phyloP scores from a whole-genome alignment of 2,888 invertebrate genomes.

The Philereme vetulata region DNA sequence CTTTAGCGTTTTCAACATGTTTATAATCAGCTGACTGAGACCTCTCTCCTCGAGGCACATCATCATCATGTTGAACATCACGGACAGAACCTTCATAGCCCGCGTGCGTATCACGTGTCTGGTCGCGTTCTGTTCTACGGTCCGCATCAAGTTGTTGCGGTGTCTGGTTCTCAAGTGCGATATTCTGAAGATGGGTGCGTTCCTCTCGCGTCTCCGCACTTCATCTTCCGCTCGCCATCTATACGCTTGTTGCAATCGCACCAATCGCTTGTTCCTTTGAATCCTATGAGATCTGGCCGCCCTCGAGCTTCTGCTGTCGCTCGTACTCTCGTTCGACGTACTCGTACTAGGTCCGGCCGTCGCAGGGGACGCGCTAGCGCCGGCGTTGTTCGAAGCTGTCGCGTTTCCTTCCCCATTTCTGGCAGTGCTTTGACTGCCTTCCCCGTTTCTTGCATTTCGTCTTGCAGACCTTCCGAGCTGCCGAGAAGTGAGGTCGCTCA shows the following conservation, averaged over 20 bases:
- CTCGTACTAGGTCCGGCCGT: slow-evolving; percentile 16
- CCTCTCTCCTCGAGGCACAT: slow-evolving; percentile 77
- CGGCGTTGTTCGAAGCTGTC: slow-evolving; percentile 8
- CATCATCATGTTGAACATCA: slow-evolving; percentile 83
- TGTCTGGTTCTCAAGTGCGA: slow-evolving; percentile 55
- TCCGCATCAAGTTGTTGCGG: slow-evolving; percentile 63
- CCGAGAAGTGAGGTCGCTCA: slow-evolving; percentile 60
- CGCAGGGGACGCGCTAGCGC: slow-evolving; percentile 1
- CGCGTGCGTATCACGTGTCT: slow-evolving; percentile 78
- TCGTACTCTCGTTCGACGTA: slow-evolving; percentile 11
- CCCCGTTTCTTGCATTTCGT: slow-evolving; percentile 4
- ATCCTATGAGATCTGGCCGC: slow-evolving; percentile 16
- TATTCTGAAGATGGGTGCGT: slow-evolving; percentile 47
- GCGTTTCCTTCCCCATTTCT: slow-evolving; percentile 8
- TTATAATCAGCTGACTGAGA: slow-evolving; percentile 73
- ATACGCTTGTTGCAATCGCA: slow-evolving; percentile 58
- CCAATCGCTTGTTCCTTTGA: slow-evolving; percentile 29
- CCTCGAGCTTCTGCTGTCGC: slow-evolving; percentile 17
- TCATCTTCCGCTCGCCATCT: slow-evolving; percentile 71
- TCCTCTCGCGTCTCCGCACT: slow-evolving; percentile 58
- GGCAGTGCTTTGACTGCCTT: background rate
- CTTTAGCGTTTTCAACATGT: slow-evolving; percentile 73
- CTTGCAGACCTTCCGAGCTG: slow-evolving; percentile 5
- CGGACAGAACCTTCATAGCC: slow-evolving; percentile 78
- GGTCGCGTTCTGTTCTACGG: slow-evolving; percentile 72